These are phyloP conservation scores for Cassiopea xamachana DNA, from an alignment of 30 jellyfish, hydroid and myxozoan genomes.

Conservation along the genomic window DNA sequence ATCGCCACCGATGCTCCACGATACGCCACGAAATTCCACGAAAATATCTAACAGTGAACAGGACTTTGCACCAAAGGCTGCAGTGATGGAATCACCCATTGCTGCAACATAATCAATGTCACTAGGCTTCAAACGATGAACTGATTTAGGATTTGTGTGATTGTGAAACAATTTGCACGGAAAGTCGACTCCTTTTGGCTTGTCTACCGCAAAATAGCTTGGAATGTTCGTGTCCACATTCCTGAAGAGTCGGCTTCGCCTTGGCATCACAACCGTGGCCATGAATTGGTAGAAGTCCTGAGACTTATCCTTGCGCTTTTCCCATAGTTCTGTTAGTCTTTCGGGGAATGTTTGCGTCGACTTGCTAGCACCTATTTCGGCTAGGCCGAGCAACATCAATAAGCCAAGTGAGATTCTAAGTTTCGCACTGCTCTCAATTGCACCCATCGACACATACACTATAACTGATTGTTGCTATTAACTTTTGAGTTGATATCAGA, in stretches of 20 bases:
- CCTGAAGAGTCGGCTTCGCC: background rate
- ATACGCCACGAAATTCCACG: slow-evolving; percentile 81
- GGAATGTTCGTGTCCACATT: slow-evolving; percentile 31
- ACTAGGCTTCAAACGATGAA: slow-evolving; percentile 78
- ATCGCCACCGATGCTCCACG: slow-evolving; percentile 97
- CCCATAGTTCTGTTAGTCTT: slow-evolving; percentile 42
- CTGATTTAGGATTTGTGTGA: slow-evolving; percentile 72
- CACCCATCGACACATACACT: background rate
- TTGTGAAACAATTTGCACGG: slow-evolving; percentile 56
- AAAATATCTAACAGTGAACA: slow-evolving; percentile 56
- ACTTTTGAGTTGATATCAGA: background rate
- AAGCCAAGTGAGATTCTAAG: background rate
- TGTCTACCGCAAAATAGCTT: background rate
- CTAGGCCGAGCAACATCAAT: background rate
- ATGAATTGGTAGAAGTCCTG: slow-evolving; percentile 35
- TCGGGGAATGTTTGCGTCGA: slow-evolving; percentile 9
- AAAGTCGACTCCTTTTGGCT: slow-evolving; percentile 38
- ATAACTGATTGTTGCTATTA: background rate
- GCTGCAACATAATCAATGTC: slow-evolving; percentile 84
- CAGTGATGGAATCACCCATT: slow-evolving; percentile 90
- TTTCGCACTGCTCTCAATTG: background rate
- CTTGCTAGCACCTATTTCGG: background rate
- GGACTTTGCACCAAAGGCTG: slow-evolving; percentile 92
- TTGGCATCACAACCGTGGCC: slow-evolving; percentile 43
- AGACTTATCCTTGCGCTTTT: slow-evolving; percentile 27